Evolutionary conservation across 2,113 vertebrate species (phyloP), one percentile per base, ranked within the genome.

Genomic region (Sorex fumeus): DNA sequence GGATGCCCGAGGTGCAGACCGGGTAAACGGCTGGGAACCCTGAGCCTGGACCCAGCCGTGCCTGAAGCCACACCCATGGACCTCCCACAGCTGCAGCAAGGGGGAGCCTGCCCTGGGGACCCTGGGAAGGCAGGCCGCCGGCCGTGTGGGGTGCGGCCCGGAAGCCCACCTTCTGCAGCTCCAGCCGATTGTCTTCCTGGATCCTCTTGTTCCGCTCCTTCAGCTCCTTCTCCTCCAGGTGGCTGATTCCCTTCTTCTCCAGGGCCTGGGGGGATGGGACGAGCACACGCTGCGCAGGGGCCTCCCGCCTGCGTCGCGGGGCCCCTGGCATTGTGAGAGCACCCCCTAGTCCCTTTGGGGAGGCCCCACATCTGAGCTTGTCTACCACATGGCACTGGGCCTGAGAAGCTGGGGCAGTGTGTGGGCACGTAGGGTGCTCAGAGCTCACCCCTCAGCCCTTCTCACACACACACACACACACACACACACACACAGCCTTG

Each of bases 151-250:
- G 16, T 25, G 19, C 3, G 5, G 1, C 62, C 19, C 8, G 12
- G 28, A 2, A 1, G 28, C 16, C 72, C 91, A 99, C 99, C 98
- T 99, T 99, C 96, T 99, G 99, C 80, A 99, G 97, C 95, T 99
- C 99, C 95, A 99, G 97, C 16, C 99, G 99, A 86, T 99, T 99
- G 78, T 99, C 99, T 94, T 99, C 99, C 96, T 99, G 99, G 96
- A 99, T 99, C 66, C 97, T 95, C 94, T 99, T 99, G 97, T 99
- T 99, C 16, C 99, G 97, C 21, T 99, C 99, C 95, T 99, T 99
- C 57, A 99, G 98, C 8, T 99, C 99, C 88, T 99, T 99, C 94
- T 99, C 99, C 6, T 99, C 98, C 15, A 99, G 98, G 91, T 99
- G 99, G 40, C 99, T 97, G 7, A 99, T 99, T 1, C 99, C 99